Percentiles rank a stretch among this genome's conserved stretches.
These are phyloP conservation scores for Pterocles orientalis DNA, from an alignment of 2,113 vertebrate genomes.

Conservation along the genomic window DNA sequence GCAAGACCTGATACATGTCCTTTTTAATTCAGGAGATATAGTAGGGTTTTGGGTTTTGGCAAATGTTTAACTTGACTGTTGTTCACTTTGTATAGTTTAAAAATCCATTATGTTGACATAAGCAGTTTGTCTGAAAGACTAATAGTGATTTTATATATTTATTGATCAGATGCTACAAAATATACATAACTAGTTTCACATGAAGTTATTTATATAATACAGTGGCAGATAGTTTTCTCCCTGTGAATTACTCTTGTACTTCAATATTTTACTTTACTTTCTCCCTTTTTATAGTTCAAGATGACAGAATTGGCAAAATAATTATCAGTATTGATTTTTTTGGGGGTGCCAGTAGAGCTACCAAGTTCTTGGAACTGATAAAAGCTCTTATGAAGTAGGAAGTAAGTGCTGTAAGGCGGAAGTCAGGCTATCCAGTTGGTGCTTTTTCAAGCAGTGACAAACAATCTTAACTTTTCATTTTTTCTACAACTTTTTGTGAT, in stretches of 20 bases:
- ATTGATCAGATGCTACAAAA: not conserved
- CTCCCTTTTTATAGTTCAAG: not conserved
- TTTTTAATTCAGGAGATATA: not conserved
- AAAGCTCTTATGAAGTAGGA: not conserved
- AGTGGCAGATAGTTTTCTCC: not conserved
- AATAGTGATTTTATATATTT: not conserved
- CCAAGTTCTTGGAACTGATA: not conserved
- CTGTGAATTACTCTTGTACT: not conserved
- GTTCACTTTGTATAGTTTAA: not conserved
- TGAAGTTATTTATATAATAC: not conserved
- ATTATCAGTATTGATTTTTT: not conserved
- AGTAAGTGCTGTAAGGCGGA: not conserved
- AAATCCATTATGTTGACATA: not conserved
- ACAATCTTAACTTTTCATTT: not conserved
- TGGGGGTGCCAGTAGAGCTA: not conserved
- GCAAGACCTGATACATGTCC: not conserved
- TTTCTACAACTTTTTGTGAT: not conserved
- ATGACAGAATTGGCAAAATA: not conserved
- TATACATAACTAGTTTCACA: not conserved
- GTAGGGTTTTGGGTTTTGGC: not conserved
- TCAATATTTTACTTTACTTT: not conserved
- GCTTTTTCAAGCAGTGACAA: not conserved
- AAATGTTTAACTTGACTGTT: not conserved
- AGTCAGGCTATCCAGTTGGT: not conserved
- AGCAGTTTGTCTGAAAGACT: not conserved